Percentiles rank a stretch among this genome's conserved stretches.
Evolutionary conservation across 2,888 invertebrate species (phyloP).

Genomic region (Drosophila diplacantha): DNA sequence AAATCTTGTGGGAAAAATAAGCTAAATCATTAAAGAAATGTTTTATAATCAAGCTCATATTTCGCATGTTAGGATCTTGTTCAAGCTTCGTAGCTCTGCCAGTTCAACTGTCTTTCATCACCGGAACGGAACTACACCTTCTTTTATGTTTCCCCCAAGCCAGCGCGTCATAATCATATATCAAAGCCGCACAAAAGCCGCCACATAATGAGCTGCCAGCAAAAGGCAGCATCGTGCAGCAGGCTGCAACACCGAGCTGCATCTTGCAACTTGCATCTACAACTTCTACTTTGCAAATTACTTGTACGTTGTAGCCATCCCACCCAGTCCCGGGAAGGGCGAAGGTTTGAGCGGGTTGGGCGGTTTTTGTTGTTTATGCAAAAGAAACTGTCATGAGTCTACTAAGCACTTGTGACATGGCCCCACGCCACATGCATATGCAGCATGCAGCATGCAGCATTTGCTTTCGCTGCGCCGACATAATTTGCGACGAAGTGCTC

Average conservation of each 20-base stretch:
- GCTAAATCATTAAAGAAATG: not conserved
- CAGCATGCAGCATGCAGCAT: constrained; percentile 61
- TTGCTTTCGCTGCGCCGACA: constrained; percentile 68
- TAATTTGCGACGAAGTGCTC: constrained; percentile 69
- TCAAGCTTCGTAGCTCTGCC: not conserved
- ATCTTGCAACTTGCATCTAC: constrained; percentile 31
- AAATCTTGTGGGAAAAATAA: not conserved
- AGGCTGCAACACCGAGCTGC: constrained; percentile 30
- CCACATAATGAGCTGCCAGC: constrained; percentile 65
- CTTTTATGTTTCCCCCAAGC: constrained; percentile 23
- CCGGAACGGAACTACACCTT: constrained; percentile 7
- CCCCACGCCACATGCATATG: constrained; percentile 38
- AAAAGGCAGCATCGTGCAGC: constrained; percentile 50
- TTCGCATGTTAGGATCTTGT: not conserved
- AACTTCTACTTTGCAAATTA: constrained; percentile 68
- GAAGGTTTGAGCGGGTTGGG: not conserved
- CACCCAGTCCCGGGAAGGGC: not conserved
- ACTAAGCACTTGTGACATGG: constrained; percentile 70
- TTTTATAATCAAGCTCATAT: not conserved
- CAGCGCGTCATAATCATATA: constrained; percentile 40
- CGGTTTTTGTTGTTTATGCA: constrained; percentile 34
- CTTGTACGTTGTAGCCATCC: constrained; percentile 54
- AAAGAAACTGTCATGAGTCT: constrained; percentile 57
- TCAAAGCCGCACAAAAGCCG: constrained; percentile 45
- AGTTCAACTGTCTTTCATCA: constrained; percentile 7